These are phyloP conservation scores for Serilophus lunatus DNA, from an alignment of 2,113 vertebrate genomes.

Conservation along the genomic window DNA sequence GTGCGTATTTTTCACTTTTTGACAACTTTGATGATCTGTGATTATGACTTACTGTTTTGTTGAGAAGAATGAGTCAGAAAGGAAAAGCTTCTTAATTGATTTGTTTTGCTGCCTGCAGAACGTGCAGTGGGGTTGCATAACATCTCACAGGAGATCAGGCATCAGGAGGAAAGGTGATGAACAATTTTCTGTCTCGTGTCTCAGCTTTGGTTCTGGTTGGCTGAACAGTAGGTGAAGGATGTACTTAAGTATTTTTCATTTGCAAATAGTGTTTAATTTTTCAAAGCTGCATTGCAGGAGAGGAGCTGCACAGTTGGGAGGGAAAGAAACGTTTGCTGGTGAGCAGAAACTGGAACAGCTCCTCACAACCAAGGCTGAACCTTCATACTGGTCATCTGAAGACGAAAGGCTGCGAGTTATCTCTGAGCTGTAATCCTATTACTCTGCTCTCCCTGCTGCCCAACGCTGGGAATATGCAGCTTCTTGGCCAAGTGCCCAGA, in stretches of 20 bases:
- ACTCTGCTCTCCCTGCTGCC: conserved; percentile 36
- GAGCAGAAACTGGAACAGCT: not conserved
- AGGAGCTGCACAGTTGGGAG: not conserved
- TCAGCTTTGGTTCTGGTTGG: not conserved
- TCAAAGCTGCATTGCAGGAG: not conserved
- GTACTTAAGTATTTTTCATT: not conserved
- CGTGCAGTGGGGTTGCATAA: not conserved
- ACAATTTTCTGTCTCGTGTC: not conserved
- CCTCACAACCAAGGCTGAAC: not conserved
- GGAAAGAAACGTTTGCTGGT: not conserved
- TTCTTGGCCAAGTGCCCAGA: conserved; percentile 26
- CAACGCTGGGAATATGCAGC: not conserved
- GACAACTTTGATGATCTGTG: not conserved
- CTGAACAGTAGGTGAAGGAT: not conserved
- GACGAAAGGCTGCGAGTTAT: conserved; percentile 30
- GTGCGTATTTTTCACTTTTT: not conserved
- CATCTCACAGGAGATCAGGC: not conserved
- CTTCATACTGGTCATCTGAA: conserved; percentile 19
- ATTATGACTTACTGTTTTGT: not conserved
- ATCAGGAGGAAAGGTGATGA: not conserved
- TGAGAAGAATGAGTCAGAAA: conserved; percentile 5
- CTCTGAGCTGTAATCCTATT: conserved; percentile 50
- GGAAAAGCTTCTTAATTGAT: conserved; percentile 18
- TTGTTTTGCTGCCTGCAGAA: conserved; percentile 20
- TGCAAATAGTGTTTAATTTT: not conserved